Evolutionary conservation across 2,797 vertebrate species (phyloP), one percentile per base, ranked within the genome.

Genomic region (Notoglanidium macrostoma): DNA sequence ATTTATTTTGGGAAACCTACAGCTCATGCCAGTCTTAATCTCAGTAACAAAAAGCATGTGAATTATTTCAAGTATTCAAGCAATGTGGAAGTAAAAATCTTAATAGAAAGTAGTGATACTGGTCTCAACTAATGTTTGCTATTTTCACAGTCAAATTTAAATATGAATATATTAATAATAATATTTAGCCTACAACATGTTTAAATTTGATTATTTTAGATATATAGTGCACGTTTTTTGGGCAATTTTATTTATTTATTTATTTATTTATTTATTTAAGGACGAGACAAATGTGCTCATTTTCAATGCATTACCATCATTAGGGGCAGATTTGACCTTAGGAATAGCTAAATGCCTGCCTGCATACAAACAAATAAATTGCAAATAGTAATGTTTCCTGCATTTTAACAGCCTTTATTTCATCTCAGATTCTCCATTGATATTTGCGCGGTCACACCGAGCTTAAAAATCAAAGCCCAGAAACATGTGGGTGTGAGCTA

Each of bases 401-500:
- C 5, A 59, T 80, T 26, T 81, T 63, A 46, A 17, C 35, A 26
- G 26, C 19, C 26, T 29, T 21, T 49, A n/a, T 21, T 82, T 67
- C 55, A 80, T n/a, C 14, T n/a, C 35, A 63, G 79, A 44, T 81
- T n/a, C 55, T 61, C 21, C 57, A 29, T 46, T 49, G 55, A 78
- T 59, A 80, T 61, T 59, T 63, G 35, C 17, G 40, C 29, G 19
- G 63, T 14, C 46, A 83, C 17, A 54, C 10, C 6, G 46, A 49
- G 44, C 61, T 83, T 44, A 51, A 51, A 49, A 68, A 68, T 83
- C 46, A 83, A 83, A 83, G n/a, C 63, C 70, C 83, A 84, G 59
- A 80, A 61, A 72, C 21, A 1, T 40, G 46, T 73, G 61, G 44
- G 23, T 46, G 63, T 84, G 61, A 83, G 57, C 80, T 67, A 57